Evolutionary conservation across 2,888 invertebrate species (phyloP), one percentile per base, ranked within the genome.

Genomic region (Acanthosepion pharaonis): DNA sequence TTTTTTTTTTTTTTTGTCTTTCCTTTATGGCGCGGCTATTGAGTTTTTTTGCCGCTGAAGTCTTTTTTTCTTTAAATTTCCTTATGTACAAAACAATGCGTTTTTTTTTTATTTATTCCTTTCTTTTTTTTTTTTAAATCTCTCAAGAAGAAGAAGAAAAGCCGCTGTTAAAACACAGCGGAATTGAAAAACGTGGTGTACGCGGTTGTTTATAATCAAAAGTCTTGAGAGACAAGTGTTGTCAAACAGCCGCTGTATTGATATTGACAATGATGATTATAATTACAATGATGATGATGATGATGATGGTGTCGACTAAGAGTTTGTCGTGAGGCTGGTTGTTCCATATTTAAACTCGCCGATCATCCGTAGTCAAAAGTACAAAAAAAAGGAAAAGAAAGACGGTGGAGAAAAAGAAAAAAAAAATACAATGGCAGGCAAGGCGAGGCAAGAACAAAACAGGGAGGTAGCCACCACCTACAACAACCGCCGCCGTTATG

Each of bases 111-210:
- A 33, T 78, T 78, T n/a, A 78, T 78, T 78, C 33, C 33, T 78
- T 78, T 1, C 18, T n/a, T 33, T 78, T 0, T 78, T 78, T n/a
- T 33, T 42, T 42, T 42, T 78, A 3, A 33, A 5, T 78, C 8
- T 78, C n/a, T 78, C n/a, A 33, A n/a, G 78, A 78, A 78, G 42
- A 78, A 78, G 42, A 42, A 28, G 28, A 78, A 78, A 78, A n/a
- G 78, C 78, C 78, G 33, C 78, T 78, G 78, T 78, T 78, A 78
- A 78, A 78, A 78, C 78, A 78, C 78, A 78, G 78, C n/a, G 78
- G 78, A n/a, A 78, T 33, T 78, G 33, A 78, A 78, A 78, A 78
- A 78, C 78, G 78, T 78, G 78, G 78, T 42, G 42, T 78, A 78
- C 78, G 78, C n/a, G n/a, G 78, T 33, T 78, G 78, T 78, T 78